phyloP scores from a whole-genome alignment of 2,888 invertebrate species.

The Anthoptus insignis region DNA sequence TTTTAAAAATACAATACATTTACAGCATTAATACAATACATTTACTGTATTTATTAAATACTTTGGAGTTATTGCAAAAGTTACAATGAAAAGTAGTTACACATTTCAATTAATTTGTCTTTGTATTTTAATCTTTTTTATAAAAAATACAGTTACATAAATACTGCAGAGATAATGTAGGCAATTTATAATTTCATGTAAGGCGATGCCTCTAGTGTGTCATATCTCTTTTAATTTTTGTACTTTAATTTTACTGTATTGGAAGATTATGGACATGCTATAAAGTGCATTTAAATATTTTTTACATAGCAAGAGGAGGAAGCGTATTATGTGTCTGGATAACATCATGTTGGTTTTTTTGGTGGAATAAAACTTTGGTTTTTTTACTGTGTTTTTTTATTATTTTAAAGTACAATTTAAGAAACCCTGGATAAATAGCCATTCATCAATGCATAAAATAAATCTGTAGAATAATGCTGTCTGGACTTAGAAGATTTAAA shows the following conservation, averaged over 20 bases:
- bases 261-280: slow-evolving; percentile 75
- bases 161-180: slow-evolving; percentile 28
- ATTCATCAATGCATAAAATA: too few relatives aligned
- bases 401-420: too few relatives aligned
- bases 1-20: too few relatives aligned
- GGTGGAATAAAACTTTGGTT: slow-evolving; percentile 74
- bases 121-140: too few relatives aligned
- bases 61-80: neutral
- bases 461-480: too few relatives aligned
- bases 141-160: too few relatives aligned
- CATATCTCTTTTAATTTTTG: slow-evolving; percentile 80
- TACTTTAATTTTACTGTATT: slow-evolving; percentile 67
- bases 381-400: slow-evolving; percentile 55
- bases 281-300: slow-evolving; percentile 78
- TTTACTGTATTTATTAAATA: too few relatives aligned
- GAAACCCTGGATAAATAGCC: too few relatives aligned
- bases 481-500: too few relatives aligned
- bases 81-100: too few relatives aligned
- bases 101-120: too few relatives aligned
- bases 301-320: slow-evolving; percentile 60
- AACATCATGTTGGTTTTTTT: slow-evolving; percentile 81
- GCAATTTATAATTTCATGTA: slow-evolving; percentile 37
- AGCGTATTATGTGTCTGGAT: slow-evolving; percentile 68
- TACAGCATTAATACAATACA: too few relatives aligned
- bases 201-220: slow-evolving; percentile 75